Base-by-base conservation (phyloP, 2,888 invertebrate species). In the Rutpela maculata region DNA sequence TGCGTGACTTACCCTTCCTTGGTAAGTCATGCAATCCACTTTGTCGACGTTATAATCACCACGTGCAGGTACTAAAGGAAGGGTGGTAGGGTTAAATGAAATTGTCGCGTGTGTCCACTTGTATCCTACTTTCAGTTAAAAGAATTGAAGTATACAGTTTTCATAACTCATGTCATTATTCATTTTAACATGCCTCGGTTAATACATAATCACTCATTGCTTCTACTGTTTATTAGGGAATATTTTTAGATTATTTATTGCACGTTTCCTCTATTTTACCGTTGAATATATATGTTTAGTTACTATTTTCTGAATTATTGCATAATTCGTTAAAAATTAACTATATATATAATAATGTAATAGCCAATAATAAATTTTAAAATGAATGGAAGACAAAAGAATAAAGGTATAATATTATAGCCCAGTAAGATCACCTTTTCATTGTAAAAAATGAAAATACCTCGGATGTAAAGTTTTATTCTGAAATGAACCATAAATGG, bases 101-200 rank as follows among this genome's bases (percentile, higher is more conserved):
- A 19, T 38, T 31, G 66, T 74, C 74, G 80, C 81, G 81, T 82
- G 81, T 75, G 63, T 62, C 78, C 80, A 79, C 82, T 82, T 82
- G 38, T 63, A 31, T 38, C 55, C 59, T 62, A 22, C 62, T n/a
- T 26, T 11, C 12, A 17, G 35, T 43, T 9, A 65, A 9, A 31
- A 26, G 35, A 19, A 59, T 18, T 59, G 38, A 59, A 59, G 65
- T 65, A 15, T 17, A 43, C 35, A 10, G 26, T 22, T 43, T 70
- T 70, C 43, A 70, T 50, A 60, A 26, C 35, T 18, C 26, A 11
- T 65, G 19, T 43, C 65, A 10, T 65, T 38, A 65, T 65, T 65
- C 68, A 74, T 75, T 50, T 15, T 50, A n/a, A n/a, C 50, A 50
- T 50, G 50, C 50, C 50, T 15, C n/a, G 15, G 50, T 50, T 50